These are phyloP conservation scores for Xenops minutus DNA, from an alignment of 2,797 vertebrate genomes.

Conservation along the genomic window DNA sequence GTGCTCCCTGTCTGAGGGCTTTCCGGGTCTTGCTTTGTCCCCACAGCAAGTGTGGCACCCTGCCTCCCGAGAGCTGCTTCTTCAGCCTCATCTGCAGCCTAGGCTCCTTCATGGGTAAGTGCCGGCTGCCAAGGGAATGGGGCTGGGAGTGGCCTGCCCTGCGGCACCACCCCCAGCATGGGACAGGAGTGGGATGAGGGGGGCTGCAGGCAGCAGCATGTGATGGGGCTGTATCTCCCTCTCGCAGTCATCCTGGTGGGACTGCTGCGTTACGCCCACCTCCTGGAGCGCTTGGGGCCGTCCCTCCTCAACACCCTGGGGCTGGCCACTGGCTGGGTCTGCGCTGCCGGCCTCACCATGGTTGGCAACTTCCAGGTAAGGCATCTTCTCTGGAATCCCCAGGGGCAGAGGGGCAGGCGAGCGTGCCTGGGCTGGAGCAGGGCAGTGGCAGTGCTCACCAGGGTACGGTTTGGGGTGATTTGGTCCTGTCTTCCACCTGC, in stretches of 20 bases:
- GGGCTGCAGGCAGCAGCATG: fast-evolving
- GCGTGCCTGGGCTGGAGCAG: neutral
- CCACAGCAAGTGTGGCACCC: constrained; percentile 86
- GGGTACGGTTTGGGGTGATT: neutral
- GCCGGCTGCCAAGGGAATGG: fast-evolving
- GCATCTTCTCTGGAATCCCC: fast-evolving
- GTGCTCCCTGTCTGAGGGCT: neutral
- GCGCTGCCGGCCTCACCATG: constrained; percentile 87
- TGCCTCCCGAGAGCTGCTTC: constrained; percentile 90
- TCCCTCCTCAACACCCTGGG: constrained; percentile 87
- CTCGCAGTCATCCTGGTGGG: constrained; percentile 84
- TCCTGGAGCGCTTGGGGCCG: constrained; percentile 85
- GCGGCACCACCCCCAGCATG: fast-evolving
- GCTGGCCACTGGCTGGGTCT: constrained; percentile 86
- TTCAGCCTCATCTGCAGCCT: constrained; percentile 92
- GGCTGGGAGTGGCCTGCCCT: neutral
- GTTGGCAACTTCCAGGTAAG: constrained; percentile 91
- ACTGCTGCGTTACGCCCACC: constrained; percentile 87
- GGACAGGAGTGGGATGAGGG: neutral
- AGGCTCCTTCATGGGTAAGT: constrained; percentile 88
- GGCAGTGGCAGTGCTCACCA: neutral
- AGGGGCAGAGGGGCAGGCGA: fast-evolving
- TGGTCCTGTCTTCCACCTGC: fast-evolving
- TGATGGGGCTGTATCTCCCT: neutral
- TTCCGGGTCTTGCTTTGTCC: neutral